A percentile compares a stretch with the other conserved stretches of the same genome.
Evolutionary conservation across 2,888 invertebrate species (phyloP).

Genomic region (Nomada lathburiana): DNA sequence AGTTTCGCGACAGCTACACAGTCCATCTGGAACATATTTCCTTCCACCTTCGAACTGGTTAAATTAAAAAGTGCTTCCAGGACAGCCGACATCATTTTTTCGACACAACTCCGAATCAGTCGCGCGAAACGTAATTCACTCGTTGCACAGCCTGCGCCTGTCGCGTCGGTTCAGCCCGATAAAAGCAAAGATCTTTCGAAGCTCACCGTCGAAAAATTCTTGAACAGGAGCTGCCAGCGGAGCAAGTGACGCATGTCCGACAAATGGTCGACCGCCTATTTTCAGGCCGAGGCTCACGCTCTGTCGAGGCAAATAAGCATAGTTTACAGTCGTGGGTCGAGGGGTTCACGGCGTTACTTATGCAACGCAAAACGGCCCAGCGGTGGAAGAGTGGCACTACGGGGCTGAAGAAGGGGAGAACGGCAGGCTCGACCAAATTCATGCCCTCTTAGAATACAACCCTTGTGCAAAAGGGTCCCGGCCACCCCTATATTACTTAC

Average conservation of each 20-base stretch:
- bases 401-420: constrained; percentile 28
- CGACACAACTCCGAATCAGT: too few relatives aligned
- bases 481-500: constrained; percentile 80
- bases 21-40: constrained; percentile 17
- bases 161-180: too few relatives aligned
- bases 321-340: constrained; percentile 78
- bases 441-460: constrained; percentile 79
- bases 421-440: constrained; percentile 74
- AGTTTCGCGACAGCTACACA: constrained; percentile 13
- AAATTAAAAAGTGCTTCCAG: too few relatives aligned
- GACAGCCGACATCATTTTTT: too few relatives aligned
- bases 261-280: constrained; percentile 67
- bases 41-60: constrained; percentile 10
- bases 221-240: constrained; percentile 11
- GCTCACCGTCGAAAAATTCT: constrained; percentile 33
- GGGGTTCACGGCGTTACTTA: constrained; percentile 77
- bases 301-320: constrained; percentile 76
- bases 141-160: too few relatives aligned
- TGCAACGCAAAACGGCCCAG: constrained; percentile 77
- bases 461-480: constrained; percentile 80
- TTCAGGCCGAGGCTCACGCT: constrained; percentile 53
- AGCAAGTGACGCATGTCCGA: constrained; percentile 65
- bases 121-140: too few relatives aligned
- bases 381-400: constrained; percentile 26
- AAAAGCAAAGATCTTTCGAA: neutral